Percentiles rank a stretch among this genome's conserved stretches.
phyloP scores from a whole-genome alignment of 2,888 invertebrate species.

The Cerceris ruficornis region DNA sequence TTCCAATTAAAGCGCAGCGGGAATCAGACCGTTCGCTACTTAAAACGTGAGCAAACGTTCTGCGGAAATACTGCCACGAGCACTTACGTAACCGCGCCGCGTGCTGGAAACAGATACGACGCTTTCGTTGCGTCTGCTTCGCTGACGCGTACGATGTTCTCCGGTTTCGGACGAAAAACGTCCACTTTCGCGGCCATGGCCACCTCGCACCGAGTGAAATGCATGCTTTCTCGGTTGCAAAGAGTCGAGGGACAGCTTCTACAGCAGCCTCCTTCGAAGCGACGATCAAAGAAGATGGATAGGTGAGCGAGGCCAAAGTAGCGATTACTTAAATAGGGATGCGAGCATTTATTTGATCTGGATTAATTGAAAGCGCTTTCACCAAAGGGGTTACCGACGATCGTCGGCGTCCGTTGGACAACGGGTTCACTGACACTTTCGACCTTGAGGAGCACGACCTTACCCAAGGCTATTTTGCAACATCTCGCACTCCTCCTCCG shows the following conservation, averaged over 20 bases:
- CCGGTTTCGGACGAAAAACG: too few species aligned
- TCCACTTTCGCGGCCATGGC: background rate
- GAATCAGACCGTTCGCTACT: conserved; percentile 1
- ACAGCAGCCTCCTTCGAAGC: background rate
- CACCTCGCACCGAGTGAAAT: too few species aligned
- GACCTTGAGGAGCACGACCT: conserved; percentile 64
- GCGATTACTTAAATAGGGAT: conserved; percentile 35
- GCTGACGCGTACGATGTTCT: too few species aligned
- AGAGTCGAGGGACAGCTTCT: too few species aligned
- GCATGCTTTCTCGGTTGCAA: too few species aligned
- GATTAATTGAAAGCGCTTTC: conserved; percentile 24
- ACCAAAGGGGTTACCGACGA: conserved; percentile 25
- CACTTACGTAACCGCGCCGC: conserved; percentile 28
- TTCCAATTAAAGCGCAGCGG: conserved; percentile 25
- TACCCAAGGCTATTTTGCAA: conserved; percentile 66
- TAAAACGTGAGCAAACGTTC: conserved; percentile 4
- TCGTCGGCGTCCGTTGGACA: conserved; percentile 15
- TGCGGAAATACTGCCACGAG: conserved; percentile 20
- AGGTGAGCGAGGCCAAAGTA: conserved; percentile 2
- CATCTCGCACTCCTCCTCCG: conserved; percentile 28
- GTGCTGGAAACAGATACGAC: background rate
- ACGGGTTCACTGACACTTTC: conserved; percentile 55
- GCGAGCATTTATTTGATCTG: conserved; percentile 34
- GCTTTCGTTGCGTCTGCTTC: conserved; percentile 11
- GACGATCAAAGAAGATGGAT: conserved; percentile 15